phyloP scores from a whole-genome alignment of 2,888 invertebrate species.

The Ptychoptera albimana region DNA sequence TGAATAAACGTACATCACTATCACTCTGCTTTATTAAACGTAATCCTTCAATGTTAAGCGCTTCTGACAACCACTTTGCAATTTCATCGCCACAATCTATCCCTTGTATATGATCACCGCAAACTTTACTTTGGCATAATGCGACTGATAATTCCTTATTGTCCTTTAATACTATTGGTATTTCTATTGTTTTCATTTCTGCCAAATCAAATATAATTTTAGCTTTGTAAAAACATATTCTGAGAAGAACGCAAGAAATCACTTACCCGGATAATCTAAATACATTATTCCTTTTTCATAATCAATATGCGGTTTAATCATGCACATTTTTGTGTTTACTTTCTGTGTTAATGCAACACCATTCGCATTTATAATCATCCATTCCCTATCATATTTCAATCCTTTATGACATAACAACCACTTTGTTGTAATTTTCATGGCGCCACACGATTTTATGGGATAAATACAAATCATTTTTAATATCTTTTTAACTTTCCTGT shows the following conservation, averaged over 20 bases:
- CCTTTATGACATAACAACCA: constrained; percentile 69
- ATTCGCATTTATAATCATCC: constrained; percentile 76
- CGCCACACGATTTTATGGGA: constrained; percentile 84
- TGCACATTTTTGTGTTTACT: constrained; percentile 58
- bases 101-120: constrained; percentile 63
- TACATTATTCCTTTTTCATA: constrained; percentile 36
- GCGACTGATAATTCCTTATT: constrained; percentile 23
- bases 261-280: constrained; percentile 43
- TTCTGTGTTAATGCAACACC: constrained; percentile 84
- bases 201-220: constrained; percentile 12
- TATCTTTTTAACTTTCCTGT: constrained; percentile 5
- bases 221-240: neutral
- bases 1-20: constrained; percentile 21
- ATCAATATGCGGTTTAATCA: constrained; percentile 57
- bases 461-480: constrained; percentile 49
- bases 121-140: constrained; percentile 68
- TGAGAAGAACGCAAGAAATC: neutral
- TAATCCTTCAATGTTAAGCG: constrained; percentile 49
- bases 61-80: constrained; percentile 64
- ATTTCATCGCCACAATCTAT: constrained; percentile 72
- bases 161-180: constrained; percentile 34
- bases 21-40: constrained; percentile 47
- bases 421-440: constrained; percentile 43
- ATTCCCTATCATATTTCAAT: constrained; percentile 75
- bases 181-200: constrained; percentile 36